Base-by-base conservation (phyloP, 1,140 invertebrate species). In the Andricus grossulariae region DNA sequence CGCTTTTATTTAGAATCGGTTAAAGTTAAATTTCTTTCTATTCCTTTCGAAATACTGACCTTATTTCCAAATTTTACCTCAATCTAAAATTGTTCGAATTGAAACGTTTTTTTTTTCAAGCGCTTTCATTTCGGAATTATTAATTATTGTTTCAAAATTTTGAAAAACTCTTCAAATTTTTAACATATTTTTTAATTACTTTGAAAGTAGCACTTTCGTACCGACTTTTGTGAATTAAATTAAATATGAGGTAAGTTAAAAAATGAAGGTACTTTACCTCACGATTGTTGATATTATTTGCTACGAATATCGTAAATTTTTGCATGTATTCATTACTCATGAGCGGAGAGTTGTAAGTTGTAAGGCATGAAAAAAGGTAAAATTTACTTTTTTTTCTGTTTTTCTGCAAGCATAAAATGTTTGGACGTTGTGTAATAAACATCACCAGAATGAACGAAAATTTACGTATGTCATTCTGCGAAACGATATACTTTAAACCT, bases 361-460 rank as follows among this genome's bases (percentile, higher is more conserved):
- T 1, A 66, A 25, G 39, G 7, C 8, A 45, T 39, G 13, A 66
- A 45, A 45, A 4, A 66, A 45, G 15, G 57, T 66, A 66, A 66
- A 13, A 21, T 60, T 60, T 32, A 15, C 16, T 39, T n/a, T 66
- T n/a, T 4, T 16, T 60, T 60, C 25, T 60, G 39, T 39, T 60
- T 25, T 1, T 19, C 52, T 32, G 32, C 57, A 39, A 16, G 25
- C 57, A 60, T 66, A 18, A 39, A 66, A n/a, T 66, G 60, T 66
- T 66, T 66, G 32, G 32, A 66, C 32, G 16, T 39, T 66, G 60
- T 66, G 60, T 39, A 39, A 66, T 66, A 66, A 66, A 66, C 15
- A 66, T 66, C 16, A 66, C 39, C 25, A 32, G 60, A 66, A 66
- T 66, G 39, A 66, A 66, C 6, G 39, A 66, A 55, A 66, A 66